Evolutionary conservation across 2,797 vertebrate genomes (phyloP), one percentile per base, ranked within the genome.

Genomic region (Eospalax fontanierii): DNA sequence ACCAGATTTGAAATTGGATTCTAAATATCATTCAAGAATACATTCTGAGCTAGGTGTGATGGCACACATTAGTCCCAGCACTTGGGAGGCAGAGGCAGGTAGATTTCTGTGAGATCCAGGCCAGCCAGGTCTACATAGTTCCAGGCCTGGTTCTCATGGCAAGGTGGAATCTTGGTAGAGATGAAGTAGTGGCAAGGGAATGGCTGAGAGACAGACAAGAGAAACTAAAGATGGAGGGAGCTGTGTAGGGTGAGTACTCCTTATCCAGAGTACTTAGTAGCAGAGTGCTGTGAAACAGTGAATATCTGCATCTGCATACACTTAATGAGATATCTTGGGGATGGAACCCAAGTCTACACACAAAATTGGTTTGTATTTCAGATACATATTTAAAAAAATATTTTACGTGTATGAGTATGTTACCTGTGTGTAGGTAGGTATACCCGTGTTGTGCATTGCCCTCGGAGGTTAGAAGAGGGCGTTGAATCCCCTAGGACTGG

Each of bases 1-100:
- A 54, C 12, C 50, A 30, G 33, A 46, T 87, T 91, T 79, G 85
- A 88, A 75, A 89, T 79, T 78, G 66, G 68, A 75, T 86, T 97
- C 63, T 84, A 21, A 81, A 68, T 94, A 14, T 9, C 50, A 9
- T 54, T 54, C 50, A 82, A 81, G 57, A 93, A 82, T 71, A 74
- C 33, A 78, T 78, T 81, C 50, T 89, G 30, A 54, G 50, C 50
- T 12, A 54, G 46, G 14, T 54, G 50, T 54, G 12, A 12, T 54
- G 12, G 50, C 14, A 12, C 50, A 54, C 12, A 54, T 9, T 54
- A 54, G 50, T 54, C 8, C 2, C 50, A 54, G 11, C 50, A 54
- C 50, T 54, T 54, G 8, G 50, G 50, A 54, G 12, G 50, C 50
- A 54, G 8, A 54, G 50, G 50, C 50, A 54, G 50, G 50, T n/a